phyloP scores from a whole-genome alignment of 2,797 vertebrate genomes.

The Gila robusta region DNA sequence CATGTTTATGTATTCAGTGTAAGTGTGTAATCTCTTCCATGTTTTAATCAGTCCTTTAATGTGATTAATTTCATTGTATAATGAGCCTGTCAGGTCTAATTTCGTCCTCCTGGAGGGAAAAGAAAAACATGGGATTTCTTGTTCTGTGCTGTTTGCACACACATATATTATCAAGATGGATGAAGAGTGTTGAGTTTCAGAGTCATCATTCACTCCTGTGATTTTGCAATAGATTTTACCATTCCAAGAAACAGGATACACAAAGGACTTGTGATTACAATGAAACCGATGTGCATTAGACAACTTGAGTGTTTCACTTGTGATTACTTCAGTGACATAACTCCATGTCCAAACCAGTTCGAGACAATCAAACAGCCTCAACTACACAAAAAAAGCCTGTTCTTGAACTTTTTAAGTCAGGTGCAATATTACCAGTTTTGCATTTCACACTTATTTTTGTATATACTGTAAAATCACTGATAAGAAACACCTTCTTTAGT shows the following conservation, averaged over 20 bases:
- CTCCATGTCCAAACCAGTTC: slow-evolving; percentile 1
- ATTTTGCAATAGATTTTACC: neutral
- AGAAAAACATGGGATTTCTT: slow-evolving; percentile 45
- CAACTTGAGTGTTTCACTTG: slow-evolving; percentile 6
- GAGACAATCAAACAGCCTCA: neutral
- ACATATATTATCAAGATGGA: slow-evolving; percentile 34
- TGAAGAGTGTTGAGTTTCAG: slow-evolving; percentile 27
- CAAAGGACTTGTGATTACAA: neutral
- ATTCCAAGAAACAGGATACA: slow-evolving; percentile 24
- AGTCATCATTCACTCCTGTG: slow-evolving; percentile 12
- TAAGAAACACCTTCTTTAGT: neutral
- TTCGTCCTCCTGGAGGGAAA: slow-evolving; percentile 34
- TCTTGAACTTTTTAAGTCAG: neutral
- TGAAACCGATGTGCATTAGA: neutral
- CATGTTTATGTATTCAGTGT: slow-evolving; percentile 57
- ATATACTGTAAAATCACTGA: neutral
- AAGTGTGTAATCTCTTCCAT: slow-evolving; percentile 22
- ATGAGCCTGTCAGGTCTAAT: slow-evolving; percentile 47
- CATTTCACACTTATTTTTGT: neutral
- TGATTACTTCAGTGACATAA: slow-evolving; percentile 4
- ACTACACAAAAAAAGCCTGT: neutral
- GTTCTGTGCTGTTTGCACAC: slow-evolving; percentile 1
- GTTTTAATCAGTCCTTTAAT: slow-evolving; percentile 36
- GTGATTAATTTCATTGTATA: slow-evolving; percentile 50
- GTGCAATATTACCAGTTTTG: neutral